Percentiles rank a stretch among this genome's conserved stretches.
phyloP scores from a whole-genome alignment of 2,888 invertebrate genomes.

The Bruchidius siliquastri region DNA sequence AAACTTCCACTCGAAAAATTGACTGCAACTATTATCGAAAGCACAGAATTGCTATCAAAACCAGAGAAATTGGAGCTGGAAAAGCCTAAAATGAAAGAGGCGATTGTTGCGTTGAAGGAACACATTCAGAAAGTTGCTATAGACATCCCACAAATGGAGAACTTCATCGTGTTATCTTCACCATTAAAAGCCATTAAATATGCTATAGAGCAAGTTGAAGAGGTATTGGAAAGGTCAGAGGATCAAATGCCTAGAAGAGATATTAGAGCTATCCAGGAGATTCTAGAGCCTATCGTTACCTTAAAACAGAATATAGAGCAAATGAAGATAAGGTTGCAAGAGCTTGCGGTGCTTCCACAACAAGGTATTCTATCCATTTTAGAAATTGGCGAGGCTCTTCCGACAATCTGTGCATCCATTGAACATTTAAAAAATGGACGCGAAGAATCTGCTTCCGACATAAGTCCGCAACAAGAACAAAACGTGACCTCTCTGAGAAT shows the following conservation, averaged over 20 bases:
- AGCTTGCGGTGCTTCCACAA: not conserved
- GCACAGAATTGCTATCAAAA: not conserved
- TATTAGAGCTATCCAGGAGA: slow-evolving; percentile 4
- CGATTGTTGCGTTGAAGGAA: slow-evolving; percentile 7
- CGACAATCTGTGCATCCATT: not conserved
- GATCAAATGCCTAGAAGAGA: slow-evolving; percentile 8
- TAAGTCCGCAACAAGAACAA: slow-evolving; percentile 2
- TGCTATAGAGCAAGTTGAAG: not conserved
- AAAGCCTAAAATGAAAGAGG: slow-evolving; percentile 13
- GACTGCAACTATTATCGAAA: not conserved
- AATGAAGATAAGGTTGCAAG: not conserved
- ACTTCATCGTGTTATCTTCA: not conserved
- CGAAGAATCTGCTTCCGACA: not conserved
- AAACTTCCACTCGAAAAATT: slow-evolving; percentile 16
- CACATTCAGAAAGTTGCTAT: slow-evolving; percentile 1
- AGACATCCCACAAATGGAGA: not conserved
- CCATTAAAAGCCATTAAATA: not conserved
- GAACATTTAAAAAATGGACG: not conserved
- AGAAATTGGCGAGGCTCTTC: not conserved
- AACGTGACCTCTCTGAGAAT: slow-evolving; percentile 4
- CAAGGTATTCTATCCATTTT: not conserved
- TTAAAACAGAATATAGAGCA: slow-evolving; percentile 13
- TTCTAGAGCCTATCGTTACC: slow-evolving; percentile 8
- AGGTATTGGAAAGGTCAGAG: not conserved
- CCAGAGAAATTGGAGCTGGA: slow-evolving; percentile 11